phyloP scores from a whole-genome alignment of 2,888 invertebrate species.

The Agonopterix arenella region DNA sequence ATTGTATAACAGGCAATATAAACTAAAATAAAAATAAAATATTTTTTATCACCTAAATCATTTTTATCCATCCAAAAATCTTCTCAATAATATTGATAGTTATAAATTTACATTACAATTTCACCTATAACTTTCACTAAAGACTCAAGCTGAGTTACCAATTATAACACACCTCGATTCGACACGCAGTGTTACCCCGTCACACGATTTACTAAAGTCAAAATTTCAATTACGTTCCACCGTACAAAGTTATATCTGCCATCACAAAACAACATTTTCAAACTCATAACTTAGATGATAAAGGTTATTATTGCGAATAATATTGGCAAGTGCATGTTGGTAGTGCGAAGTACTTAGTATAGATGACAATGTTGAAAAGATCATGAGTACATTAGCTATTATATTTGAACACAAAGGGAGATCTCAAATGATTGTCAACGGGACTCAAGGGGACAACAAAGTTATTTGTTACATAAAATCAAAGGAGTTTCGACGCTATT shows the following conservation, averaged over 20 bases:
- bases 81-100: neutral
- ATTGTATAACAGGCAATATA: too few relatives aligned
- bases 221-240: conserved; percentile 64
- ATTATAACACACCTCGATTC: conserved; percentile 46
- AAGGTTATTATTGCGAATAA: neutral
- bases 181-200: conserved; percentile 55
- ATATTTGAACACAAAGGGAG: conserved; percentile 47
- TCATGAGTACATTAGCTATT: conserved; percentile 71
- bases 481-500: conserved; percentile 16
- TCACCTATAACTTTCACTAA: conserved; percentile 12
- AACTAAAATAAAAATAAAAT: too few relatives aligned
- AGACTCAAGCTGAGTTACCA: conserved; percentile 47
- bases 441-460: conserved; percentile 26
- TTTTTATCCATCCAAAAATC: conserved; percentile 7
- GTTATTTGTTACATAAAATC: conserved; percentile 1
- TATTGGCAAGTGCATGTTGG: conserved; percentile 13
- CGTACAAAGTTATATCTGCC: conserved; percentile 2
- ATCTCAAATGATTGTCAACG: conserved; percentile 55
- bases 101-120: neutral
- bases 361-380: conserved; percentile 70
- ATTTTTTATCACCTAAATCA: too few relatives aligned
- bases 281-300: neutral
- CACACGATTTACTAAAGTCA: conserved; percentile 70
- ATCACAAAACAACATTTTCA: neutral
- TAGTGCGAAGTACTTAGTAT: conserved; percentile 20